These are phyloP conservation scores for Desmodus rotundus DNA, from an alignment of 2,113 vertebrate genomes.

Conservation along the genomic window DNA sequence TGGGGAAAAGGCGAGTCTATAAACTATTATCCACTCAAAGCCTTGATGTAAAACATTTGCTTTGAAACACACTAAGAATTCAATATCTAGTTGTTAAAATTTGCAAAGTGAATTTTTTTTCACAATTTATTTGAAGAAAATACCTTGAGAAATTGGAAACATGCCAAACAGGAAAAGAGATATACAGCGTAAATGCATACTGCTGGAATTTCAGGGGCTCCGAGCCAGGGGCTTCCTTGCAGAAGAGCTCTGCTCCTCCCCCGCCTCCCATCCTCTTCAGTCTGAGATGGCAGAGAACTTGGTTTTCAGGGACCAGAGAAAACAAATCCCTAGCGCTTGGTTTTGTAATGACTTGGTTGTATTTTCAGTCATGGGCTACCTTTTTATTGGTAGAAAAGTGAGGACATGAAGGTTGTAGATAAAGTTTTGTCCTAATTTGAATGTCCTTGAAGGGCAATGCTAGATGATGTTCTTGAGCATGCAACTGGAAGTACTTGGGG, in stretches of 20 bases:
- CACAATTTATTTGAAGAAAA: slow-evolving; percentile 54
- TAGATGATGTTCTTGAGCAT: not conserved
- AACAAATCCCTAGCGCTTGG: not conserved
- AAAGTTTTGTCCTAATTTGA: not conserved
- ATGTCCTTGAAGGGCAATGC: not conserved
- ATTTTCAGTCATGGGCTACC: not conserved
- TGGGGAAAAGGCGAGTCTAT: slow-evolving; percentile 49
- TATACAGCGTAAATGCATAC: not conserved
- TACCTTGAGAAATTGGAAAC: slow-evolving; percentile 42
- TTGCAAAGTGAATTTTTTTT: not conserved
- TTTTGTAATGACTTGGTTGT: not conserved
- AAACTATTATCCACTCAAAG: slow-evolving; percentile 57
- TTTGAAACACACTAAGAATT: slow-evolving; percentile 42
- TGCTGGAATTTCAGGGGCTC: not conserved
- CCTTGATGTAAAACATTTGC: slow-evolving; percentile 65
- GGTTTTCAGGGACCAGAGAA: not conserved
- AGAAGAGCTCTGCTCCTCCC: not conserved
- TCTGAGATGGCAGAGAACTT: not conserved
- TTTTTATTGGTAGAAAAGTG: not conserved
- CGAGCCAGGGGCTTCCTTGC: not conserved
- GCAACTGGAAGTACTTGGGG: not conserved
- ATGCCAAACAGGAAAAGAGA: not conserved
- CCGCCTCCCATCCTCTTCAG: not conserved
- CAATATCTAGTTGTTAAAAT: slow-evolving; percentile 44
- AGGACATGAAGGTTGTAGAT: not conserved